Evolutionary conservation across 92 coral and sea anemone genomes (phyloP).

Genomic region (Epizoanthus scotinus): DNA sequence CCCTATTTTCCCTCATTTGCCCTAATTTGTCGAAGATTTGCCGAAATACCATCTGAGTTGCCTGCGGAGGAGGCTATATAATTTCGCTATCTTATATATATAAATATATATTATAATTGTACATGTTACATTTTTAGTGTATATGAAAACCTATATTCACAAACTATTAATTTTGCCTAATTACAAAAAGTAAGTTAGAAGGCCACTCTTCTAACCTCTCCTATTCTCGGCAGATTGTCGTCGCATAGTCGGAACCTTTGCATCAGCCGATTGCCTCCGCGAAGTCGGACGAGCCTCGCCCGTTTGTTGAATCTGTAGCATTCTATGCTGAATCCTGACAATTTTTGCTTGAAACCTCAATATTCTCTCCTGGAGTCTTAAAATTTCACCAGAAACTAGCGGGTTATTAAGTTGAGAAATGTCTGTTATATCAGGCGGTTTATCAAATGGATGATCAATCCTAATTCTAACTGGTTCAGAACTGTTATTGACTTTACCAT

Average conservation of each 20-base stretch:
- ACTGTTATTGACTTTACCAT: conserved; percentile 19
- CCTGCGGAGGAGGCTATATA: too few species aligned
- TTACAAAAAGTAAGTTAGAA: too few species aligned
- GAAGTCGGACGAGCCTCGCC: conserved; percentile 54
- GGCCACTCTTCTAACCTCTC: background rate
- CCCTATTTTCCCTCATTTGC: too few species aligned
- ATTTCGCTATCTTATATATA: too few species aligned
- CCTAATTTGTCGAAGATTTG: too few species aligned
- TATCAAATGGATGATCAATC: conserved; percentile 83
- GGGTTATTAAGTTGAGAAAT: conserved; percentile 61
- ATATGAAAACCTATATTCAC: too few species aligned
- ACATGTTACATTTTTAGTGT: too few species aligned
- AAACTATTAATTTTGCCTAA: too few species aligned
- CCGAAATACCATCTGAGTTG: too few species aligned
- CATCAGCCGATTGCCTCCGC: conserved; percentile 34
- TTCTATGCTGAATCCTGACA: conserved; percentile 91
- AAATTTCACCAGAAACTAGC: conserved; percentile 73
- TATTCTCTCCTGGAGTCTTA: conserved; percentile 93
- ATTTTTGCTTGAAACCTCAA: conserved; percentile 96
- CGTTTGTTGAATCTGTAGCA: conserved; percentile 80
- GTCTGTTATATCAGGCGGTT: conserved; percentile 46
- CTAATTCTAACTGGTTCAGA: conserved; percentile 63
- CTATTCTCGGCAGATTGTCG: conserved; percentile 27
- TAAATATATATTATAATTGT: too few species aligned
- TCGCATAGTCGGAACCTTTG: conserved; percentile 18